These are phyloP conservation scores for Pseudomyrmex gracilis DNA, from an alignment of 1,140 invertebrate genomes.

Conservation along the genomic window DNA sequence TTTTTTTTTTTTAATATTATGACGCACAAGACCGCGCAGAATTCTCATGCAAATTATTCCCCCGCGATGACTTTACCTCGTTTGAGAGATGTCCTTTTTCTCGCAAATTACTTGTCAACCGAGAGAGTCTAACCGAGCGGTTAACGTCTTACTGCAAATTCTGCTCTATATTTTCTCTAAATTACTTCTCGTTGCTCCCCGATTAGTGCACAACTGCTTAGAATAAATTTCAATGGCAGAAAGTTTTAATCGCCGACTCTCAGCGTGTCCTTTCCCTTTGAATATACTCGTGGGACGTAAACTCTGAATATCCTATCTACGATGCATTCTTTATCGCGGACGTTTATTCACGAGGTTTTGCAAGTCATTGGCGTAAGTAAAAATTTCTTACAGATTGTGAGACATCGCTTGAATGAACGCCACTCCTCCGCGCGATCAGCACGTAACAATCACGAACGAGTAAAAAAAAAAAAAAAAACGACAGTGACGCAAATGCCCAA, in stretches of 20 bases:
- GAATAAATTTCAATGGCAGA: conserved; percentile 59
- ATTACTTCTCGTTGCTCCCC: conserved; percentile 34
- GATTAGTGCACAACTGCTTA: conserved; percentile 35
- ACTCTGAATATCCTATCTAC: conserved; percentile 13
- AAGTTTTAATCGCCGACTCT: conserved; percentile 53
- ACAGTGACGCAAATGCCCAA: not conserved
- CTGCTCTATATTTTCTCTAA: conserved; percentile 41
- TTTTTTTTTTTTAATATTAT: not conserved
- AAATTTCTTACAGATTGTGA: not conserved
- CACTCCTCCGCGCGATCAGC: not conserved
- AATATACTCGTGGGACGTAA: conserved; percentile 33
- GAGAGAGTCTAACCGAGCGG: not conserved
- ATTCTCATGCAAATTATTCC: conserved; percentile 21
- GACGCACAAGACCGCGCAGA: not conserved
- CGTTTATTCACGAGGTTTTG: conserved; percentile 23
- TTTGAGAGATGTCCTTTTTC: not conserved
- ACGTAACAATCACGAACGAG: not conserved
- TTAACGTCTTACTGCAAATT: conserved; percentile 1
- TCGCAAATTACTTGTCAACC: conserved; percentile 50
- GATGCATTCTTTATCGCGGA: conserved; percentile 13
- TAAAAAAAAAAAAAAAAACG: not conserved
- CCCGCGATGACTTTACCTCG: conserved; percentile 4
- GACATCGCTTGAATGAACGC: not conserved
- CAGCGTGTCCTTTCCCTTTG: conserved; percentile 13
- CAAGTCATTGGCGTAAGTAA: conserved; percentile 20